These are phyloP conservation scores for Tetragnatha montana DNA, from an alignment of 2,888 invertebrate species.

Conservation along the genomic window DNA sequence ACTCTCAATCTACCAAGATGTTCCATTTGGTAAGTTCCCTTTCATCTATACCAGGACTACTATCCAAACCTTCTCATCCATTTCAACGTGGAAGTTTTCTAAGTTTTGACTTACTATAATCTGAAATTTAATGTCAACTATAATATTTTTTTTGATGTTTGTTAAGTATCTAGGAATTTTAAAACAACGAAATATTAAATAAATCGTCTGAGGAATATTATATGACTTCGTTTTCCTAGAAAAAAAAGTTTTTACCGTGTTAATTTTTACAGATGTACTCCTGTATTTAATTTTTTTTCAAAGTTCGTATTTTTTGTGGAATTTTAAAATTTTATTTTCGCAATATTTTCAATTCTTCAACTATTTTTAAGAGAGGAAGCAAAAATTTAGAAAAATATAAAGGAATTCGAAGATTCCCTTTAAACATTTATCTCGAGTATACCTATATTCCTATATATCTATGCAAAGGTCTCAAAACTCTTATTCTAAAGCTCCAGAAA, in stretches of 20 bases:
- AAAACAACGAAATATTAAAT: neutral
- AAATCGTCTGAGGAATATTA: neutral
- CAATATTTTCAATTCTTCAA: too few relatives aligned
- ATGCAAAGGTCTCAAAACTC: too few relatives aligned
- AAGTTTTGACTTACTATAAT: neutral
- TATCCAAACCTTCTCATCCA: neutral
- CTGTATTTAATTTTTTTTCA: neutral
- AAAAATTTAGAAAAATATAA: too few relatives aligned
- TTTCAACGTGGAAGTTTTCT: neutral
- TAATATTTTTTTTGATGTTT: neutral
- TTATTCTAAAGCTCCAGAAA: too few relatives aligned
- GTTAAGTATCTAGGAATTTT: neutral
- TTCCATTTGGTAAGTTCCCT: slow-evolving; percentile 39
- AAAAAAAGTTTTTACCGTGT: neutral
- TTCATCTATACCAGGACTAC: neutral
- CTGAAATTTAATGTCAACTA: neutral
- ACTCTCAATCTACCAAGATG: slow-evolving; percentile 27
- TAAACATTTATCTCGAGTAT: too few relatives aligned
- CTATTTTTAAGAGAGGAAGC: too few relatives aligned
- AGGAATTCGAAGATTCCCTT: too few relatives aligned
- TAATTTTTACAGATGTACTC: too few relatives aligned
- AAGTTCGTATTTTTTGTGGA: too few relatives aligned
- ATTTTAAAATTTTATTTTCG: neutral
- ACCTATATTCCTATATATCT: too few relatives aligned
- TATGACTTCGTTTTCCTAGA: neutral